Evolutionary conservation across 2,113 vertebrate genomes (phyloP).

Genomic region (Castor canadensis): DNA sequence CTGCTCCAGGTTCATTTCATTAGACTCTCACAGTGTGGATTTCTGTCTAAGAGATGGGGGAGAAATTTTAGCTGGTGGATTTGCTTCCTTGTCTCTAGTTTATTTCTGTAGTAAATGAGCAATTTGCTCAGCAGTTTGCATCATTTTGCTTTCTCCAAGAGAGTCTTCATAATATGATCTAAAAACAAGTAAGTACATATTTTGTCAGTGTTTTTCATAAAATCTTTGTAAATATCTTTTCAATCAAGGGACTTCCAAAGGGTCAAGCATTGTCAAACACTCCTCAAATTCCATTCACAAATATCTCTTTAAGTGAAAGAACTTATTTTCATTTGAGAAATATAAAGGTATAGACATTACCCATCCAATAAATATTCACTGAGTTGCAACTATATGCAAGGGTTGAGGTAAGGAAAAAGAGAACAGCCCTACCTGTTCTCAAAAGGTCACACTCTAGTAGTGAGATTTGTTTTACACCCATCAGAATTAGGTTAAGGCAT

Average conservation of each 20-base stretch:
- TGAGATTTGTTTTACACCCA: background rate
- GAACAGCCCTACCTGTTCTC: background rate
- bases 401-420: background rate
- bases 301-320: background rate
- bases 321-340: conserved; percentile 4
- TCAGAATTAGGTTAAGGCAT: background rate
- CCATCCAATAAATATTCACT: background rate
- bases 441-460: background rate
- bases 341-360: background rate
- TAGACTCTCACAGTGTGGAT: background rate
- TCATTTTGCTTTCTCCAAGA: conserved; percentile 27
- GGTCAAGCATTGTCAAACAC: background rate
- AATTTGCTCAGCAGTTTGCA: background rate
- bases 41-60: background rate
- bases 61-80: background rate
- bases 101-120: conserved; percentile 9
- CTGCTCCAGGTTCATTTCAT: background rate
- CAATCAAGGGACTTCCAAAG: background rate
- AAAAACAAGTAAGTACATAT: background rate
- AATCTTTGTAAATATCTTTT: conserved; percentile 11
- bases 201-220: conserved; percentile 20
- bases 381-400: background rate
- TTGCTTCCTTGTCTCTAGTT: background rate
- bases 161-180: background rate
- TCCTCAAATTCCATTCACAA: background rate